phyloP scores from a whole-genome alignment of 2,888 invertebrate genomes.

The Melanostoma mellinum region DNA sequence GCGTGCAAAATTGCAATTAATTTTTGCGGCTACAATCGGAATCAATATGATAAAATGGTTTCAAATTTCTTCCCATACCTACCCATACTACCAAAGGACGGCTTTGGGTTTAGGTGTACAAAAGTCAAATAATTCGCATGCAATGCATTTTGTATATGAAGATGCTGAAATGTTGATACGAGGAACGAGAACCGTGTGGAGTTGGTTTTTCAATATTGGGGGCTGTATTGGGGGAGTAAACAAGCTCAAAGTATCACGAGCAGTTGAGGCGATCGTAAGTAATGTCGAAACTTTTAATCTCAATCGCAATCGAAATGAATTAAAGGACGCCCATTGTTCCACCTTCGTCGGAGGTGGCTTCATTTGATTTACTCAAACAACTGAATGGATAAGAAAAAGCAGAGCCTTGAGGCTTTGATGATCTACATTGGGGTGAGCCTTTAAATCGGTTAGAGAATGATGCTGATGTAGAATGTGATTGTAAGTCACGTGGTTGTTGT shows the following conservation, averaged over 20 bases:
- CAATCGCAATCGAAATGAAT: constrained; percentile 65
- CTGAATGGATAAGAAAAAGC: constrained; percentile 12
- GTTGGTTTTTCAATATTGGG: constrained; percentile 13
- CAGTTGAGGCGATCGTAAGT: constrained; percentile 40
- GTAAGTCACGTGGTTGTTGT: no score
- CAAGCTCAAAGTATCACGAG: constrained; percentile 45
- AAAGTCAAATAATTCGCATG: constrained; percentile 70
- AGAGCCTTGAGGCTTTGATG: constrained; percentile 34
- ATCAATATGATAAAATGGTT: constrained; percentile 54
- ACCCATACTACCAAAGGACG: background rate
- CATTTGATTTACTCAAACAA: constrained; percentile 58
- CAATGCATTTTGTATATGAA: constrained; percentile 50
- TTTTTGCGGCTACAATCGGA: constrained; percentile 77
- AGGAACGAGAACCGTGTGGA: background rate
- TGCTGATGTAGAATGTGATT: no score
- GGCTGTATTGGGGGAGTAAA: constrained; percentile 39
- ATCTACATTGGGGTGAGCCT: constrained; percentile 53
- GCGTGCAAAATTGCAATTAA: constrained; percentile 82
- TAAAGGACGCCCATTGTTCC: constrained; percentile 63
- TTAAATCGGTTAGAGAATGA: background rate
- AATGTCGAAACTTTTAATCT: constrained; percentile 60
- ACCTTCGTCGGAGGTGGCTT: constrained; percentile 56
- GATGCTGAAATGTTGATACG: constrained; percentile 55
- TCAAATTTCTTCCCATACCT: constrained; percentile 60
- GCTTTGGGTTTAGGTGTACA: constrained; percentile 30